phyloP scores from a whole-genome alignment of 2,888 invertebrate species.

The Yponomeuta malinellus region DNA sequence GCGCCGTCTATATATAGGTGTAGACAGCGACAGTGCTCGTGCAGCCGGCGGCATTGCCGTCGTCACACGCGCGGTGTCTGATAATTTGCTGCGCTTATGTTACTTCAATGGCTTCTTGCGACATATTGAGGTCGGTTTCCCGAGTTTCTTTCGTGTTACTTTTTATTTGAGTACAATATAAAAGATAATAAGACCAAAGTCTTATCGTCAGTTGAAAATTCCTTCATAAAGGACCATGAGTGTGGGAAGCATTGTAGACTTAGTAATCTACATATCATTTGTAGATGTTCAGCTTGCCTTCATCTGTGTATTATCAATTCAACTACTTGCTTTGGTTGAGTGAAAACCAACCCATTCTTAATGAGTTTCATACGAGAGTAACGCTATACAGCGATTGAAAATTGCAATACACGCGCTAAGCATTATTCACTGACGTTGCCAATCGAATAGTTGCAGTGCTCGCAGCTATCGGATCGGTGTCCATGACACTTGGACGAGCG shows the following conservation, averaged over 20 bases:
- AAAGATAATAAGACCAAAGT: background rate
- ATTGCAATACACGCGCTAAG: background rate
- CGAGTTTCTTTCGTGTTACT: slow-evolving; percentile 36
- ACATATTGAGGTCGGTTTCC: slow-evolving; percentile 55
- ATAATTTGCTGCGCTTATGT: slow-evolving; percentile 73
- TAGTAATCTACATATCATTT: background rate
- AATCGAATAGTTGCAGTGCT: background rate
- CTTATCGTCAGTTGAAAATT: background rate
- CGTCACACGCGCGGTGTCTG: slow-evolving; percentile 57
- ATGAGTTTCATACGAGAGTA: background rate
- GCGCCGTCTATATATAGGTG: slow-evolving; percentile 32
- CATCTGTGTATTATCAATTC: background rate
- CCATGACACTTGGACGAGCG: slow-evolving; percentile 71
- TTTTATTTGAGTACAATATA: background rate
- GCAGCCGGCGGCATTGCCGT: slow-evolving; percentile 44
- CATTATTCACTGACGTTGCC: background rate
- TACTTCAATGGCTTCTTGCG: slow-evolving; percentile 74
- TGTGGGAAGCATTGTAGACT: background rate
- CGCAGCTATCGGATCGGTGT: slow-evolving; percentile 29
- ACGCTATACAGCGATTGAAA: background rate
- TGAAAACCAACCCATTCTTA: background rate
- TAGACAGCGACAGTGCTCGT: slow-evolving; percentile 50
- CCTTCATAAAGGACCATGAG: background rate
- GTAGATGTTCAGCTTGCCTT: background rate
- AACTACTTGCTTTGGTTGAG: background rate